A percentile compares a stretch with the other conserved stretches of the same genome.
These are phyloP conservation scores for Reinhardtius hippoglossoides DNA, from an alignment of 2,113 vertebrate species.

Conservation along the genomic window DNA sequence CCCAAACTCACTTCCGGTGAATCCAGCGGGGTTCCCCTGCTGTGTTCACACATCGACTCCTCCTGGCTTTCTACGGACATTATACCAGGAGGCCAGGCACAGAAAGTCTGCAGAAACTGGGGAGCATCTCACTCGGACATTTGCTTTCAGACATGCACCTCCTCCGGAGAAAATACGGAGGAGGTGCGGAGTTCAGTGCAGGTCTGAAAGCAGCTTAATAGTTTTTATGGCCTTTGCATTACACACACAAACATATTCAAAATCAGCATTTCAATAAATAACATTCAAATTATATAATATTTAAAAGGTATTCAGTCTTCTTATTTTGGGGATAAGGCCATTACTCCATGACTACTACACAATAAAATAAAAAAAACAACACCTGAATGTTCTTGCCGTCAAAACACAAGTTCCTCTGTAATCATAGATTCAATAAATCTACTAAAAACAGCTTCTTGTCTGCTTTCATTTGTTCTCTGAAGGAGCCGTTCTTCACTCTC, in stretches of 20 bases:
- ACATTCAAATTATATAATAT: background rate
- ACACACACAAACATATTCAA: constrained; percentile 15
- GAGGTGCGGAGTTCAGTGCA: too few relatives aligned
- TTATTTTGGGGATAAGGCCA: background rate
- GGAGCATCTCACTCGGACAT: too few relatives aligned
- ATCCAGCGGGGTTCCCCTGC: too few relatives aligned
- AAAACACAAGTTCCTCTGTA: constrained; percentile 4
- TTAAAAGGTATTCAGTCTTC: background rate
- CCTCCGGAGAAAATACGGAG: too few relatives aligned
- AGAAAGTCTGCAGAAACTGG: too few relatives aligned
- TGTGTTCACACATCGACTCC: too few relatives aligned
- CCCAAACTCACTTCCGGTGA: too few relatives aligned
- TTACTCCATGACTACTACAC: background rate
- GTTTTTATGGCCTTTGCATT: too few relatives aligned
- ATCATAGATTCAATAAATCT: background rate
- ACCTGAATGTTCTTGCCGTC: background rate
- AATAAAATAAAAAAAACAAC: background rate
- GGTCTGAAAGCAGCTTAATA: background rate
- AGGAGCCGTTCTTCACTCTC: constrained; percentile 58
- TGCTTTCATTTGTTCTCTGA: constrained; percentile 41
- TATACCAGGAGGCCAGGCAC: too few relatives aligned
- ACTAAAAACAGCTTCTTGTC: constrained; percentile 1
- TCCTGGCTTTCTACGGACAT: too few relatives aligned
- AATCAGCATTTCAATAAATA: constrained; percentile 17
- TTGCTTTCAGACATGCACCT: too few relatives aligned